Evolutionary conservation across 2,888 invertebrate species (phyloP), one percentile per base, ranked within the genome.

Genomic region (Bruchidius siliquastri): DNA sequence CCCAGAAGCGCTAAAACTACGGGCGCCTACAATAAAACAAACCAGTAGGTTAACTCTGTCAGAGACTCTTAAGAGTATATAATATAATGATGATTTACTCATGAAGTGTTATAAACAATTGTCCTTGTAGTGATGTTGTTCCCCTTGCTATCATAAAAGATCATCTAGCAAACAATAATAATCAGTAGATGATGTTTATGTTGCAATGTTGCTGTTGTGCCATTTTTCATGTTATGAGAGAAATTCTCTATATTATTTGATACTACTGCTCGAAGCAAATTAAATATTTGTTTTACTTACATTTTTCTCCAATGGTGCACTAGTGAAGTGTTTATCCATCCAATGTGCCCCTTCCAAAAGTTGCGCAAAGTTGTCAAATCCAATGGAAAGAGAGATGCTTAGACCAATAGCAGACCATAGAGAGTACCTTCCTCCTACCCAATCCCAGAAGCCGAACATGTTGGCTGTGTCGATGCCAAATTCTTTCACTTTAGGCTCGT

Each of bases 391-490:
- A 3, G 95, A 95, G 85, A 99, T 98, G 2, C 98, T 97, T 21
- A 99, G 89, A 67, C 99, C 99, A 87, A 99, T 99, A 2, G 99
- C 99, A 0, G 99, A 99, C 99, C 99, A 99, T 13, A 99, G 88
- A 0, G 99, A 99, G 84, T 91, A 96, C 83, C 99, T 93, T 80
- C 99, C 99, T 66, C 99, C 99, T 69, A 99, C 99, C 98, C 99
- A 99, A 88, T 99, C 99, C 99, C 99, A 99, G 88, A 99, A 99
- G 22, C 95, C 98, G 88, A 99, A 99, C 98, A 99, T 99, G 85
- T 99, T 99, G 80, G 93, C 93, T 78, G 95, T 91, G 86, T 98
- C 95, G 82, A 99, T 99, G 20, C 99, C 99, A 88, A 99, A 99
- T 66, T 94, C 97, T 22, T 93, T 94, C n/a, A 98, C 99, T 86